Conservation (phyloP, 1,140 invertebrate species). For the Uloborus diversus region DNA sequence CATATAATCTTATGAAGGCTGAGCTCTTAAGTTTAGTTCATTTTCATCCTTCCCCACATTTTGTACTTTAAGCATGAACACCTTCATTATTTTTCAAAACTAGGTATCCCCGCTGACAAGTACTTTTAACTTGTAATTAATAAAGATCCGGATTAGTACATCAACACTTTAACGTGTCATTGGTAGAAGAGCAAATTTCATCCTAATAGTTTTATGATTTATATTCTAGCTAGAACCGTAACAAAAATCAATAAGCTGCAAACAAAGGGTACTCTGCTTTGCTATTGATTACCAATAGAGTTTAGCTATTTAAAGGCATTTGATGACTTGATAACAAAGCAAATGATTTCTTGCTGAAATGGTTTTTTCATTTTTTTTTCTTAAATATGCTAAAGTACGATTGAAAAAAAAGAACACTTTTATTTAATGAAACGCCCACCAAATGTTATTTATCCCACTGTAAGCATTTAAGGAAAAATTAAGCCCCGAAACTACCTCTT, state of each 20-base stretch:
- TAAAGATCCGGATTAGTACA: neutral
- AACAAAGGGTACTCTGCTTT: neutral
- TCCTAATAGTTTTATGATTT: neutral
- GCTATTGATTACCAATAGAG: neutral
- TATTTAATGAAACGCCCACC: too few relatives aligned
- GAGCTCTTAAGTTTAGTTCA: too few relatives aligned
- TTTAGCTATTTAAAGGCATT: neutral
- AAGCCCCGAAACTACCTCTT: too few relatives aligned
- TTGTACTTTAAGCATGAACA: neutral
- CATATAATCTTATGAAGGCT: too few relatives aligned
- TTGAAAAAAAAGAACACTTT: neutral
- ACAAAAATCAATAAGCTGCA: neutral
- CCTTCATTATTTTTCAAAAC: neutral
- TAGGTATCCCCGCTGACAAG: neutral
- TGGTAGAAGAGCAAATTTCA: neutral
- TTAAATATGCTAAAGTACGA: neutral
- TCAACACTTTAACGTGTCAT: neutral
- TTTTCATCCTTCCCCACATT: too few relatives aligned
- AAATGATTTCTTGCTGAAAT: neutral
- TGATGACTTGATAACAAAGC: neutral
- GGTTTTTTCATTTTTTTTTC: neutral
- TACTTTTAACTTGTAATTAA: neutral
- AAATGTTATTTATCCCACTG: too few relatives aligned
- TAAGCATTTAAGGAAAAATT: too few relatives aligned
- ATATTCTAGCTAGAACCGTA: neutral